A percentile compares a stretch with the other conserved stretches of the same genome.
Conservation (phyloP, 2,797 vertebrate genomes). For the Sebastes steindachneri region DNA sequence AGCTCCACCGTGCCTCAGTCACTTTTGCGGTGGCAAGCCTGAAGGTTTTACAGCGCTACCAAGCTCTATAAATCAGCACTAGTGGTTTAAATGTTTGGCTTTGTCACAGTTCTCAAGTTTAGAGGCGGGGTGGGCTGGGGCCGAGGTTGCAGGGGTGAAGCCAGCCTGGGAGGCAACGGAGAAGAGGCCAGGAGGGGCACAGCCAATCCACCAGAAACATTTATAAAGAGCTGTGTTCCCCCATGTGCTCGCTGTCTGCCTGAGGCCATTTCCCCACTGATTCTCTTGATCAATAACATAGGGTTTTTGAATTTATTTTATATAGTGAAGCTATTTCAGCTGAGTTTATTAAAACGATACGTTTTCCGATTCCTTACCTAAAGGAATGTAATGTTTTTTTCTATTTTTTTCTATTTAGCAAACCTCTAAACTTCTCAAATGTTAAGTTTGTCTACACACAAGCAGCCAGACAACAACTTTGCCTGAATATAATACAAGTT, state of each 20-base stretch:
- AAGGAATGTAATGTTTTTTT: neutral
- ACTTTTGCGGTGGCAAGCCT: constrained; percentile 57
- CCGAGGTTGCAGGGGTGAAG: constrained; percentile 64
- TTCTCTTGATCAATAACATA: neutral
- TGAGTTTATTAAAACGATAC: neutral
- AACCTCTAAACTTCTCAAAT: neutral
- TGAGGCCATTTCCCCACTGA: neutral
- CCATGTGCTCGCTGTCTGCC: constrained; percentile 10
- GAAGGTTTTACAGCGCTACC: constrained; percentile 70
- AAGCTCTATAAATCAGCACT: constrained; percentile 77
- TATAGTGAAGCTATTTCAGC: neutral
- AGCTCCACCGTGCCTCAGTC: constrained; percentile 31
- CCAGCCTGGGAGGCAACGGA: constrained; percentile 50
- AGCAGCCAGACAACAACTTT: neutral
- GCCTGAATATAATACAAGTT: neutral
- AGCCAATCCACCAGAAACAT: constrained; percentile 35
- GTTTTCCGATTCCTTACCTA: neutral
- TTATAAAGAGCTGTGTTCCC: constrained; percentile 19
- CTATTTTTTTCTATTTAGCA: neutral
- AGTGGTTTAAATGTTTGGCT: constrained; percentile 75
- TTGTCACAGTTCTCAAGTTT: constrained; percentile 81
- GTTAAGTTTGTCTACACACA: neutral
- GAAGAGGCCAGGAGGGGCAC: constrained; percentile 48
- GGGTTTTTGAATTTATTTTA: neutral
- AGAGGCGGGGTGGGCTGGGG: constrained; percentile 56